Evolutionary conservation across 2,888 invertebrate genomes (phyloP), one percentile per base, ranked within the genome.

Genomic region (Stenurella melanura): DNA sequence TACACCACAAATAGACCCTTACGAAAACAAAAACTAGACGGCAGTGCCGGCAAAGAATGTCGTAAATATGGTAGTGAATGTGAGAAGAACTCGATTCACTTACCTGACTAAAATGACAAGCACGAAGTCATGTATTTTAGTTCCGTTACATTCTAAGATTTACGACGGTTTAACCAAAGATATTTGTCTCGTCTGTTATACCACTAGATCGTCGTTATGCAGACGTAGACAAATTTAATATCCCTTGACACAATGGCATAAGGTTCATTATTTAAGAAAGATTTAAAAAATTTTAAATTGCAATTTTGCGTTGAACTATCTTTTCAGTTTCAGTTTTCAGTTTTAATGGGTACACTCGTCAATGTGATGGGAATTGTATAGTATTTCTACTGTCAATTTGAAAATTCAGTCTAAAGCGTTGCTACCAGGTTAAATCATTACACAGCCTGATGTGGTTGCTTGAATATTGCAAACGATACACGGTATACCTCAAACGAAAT

Each of bases 81-180:
- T 58, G 69, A 69, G 58, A 68, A 18, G 56, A 68, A 56, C 68
- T 68, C 68, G 68, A 69, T 58, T 69, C 69, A 57, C 58, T 57
- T 69, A 69, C 69, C 69, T 69, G 69, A 69, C 57, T 57, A 26
- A 57, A 69, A 69, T 69, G 69, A 69, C 69, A 34, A 69, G 69
- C 58, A 57, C 15, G 30, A 6, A n/a, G 34, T 1, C n/a, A 61
- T n/a, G 64, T 50, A 18, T 69, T 56, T 19, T 26, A 26, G 67
- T 67, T 69, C 69, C 69, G 69, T 69, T 57, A 58, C 19, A 7
- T 38, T 54, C 12, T n/a, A 15, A 69, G 56, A 69, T 69, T 69
- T 69, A 69, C 58, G 34, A 26, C 54, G 19, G 17, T 15, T 30
- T 19, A 21, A 42, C 18, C 11, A 34, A 30, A 63, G 26, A 21